Evolutionary conservation across 2,888 invertebrate species (phyloP).

Genomic region (Steinernema hermaphroditum): DNA sequence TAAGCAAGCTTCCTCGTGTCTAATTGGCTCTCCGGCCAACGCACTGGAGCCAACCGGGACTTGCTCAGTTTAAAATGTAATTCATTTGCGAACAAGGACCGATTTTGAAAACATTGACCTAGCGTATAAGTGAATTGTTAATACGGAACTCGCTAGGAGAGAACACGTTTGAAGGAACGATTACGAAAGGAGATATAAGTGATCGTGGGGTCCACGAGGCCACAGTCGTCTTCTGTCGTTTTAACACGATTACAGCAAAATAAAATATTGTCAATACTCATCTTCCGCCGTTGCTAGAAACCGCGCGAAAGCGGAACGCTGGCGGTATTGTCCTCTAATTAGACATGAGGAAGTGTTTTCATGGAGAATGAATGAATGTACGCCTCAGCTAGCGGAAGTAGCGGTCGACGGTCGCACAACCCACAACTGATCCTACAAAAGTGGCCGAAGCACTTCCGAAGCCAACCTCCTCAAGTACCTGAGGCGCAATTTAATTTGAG

Average conservation of each 20-base stretch:
- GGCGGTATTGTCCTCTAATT: constrained; percentile 25
- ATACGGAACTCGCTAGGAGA: too few species aligned
- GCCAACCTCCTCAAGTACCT: constrained; percentile 3
- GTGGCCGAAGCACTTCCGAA: not conserved
- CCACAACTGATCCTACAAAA: constrained; percentile 20
- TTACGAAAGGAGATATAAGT: too few species aligned
- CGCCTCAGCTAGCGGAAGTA: constrained; percentile 7
- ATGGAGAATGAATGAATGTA: constrained; percentile 17
- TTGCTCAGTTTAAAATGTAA: not conserved
- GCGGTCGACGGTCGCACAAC: not conserved
- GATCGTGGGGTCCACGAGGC: too few species aligned
- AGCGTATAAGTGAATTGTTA: not conserved
- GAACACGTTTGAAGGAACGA: too few species aligned
- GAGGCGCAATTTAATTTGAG: constrained; percentile 21
- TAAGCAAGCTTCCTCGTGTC: constrained; percentile 11
- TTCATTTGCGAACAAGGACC: not conserved
- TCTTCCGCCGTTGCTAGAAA: constrained; percentile 29
- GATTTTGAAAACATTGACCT: not conserved
- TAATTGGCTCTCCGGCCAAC: not conserved
- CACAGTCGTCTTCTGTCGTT: not conserved
- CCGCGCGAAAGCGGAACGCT: constrained; percentile 8
- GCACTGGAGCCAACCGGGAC: not conserved
- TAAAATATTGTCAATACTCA: constrained; percentile 22
- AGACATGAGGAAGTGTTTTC: constrained; percentile 23
- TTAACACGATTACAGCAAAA: constrained; percentile 18